Evolutionary conservation across 2,888 invertebrate species (phyloP).

Genomic region (Euproctis similis): DNA sequence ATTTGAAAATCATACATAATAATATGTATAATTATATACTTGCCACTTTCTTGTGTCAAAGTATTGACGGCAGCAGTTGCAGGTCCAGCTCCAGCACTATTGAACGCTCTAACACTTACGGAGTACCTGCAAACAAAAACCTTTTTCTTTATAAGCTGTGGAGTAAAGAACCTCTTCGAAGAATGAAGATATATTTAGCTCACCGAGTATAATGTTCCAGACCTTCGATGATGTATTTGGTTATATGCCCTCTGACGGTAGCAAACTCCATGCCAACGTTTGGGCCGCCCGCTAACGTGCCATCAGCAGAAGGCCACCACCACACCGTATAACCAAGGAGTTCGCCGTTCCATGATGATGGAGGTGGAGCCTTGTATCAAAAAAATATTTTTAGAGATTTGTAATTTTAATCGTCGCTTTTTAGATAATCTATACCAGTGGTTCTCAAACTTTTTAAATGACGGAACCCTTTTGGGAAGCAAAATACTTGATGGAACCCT

Average conservation of each 20-base stretch:
- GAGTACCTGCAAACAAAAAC: constrained; percentile 79
- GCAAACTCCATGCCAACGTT: constrained; percentile 74
- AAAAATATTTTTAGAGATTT: not conserved
- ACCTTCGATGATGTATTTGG: constrained; percentile 81
- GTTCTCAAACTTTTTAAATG: too few species aligned
- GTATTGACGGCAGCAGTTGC: constrained; percentile 84
- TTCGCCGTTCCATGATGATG: constrained; percentile 84
- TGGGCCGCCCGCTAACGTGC: constrained; percentile 48
- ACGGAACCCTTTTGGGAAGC: too few species aligned
- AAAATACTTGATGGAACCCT: too few species aligned
- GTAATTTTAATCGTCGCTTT: too few species aligned
- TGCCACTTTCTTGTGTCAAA: constrained; percentile 89
- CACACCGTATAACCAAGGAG: constrained; percentile 85
- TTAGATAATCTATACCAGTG: too few species aligned
- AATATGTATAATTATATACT: too few species aligned
- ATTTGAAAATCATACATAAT: too few species aligned
- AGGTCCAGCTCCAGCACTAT: constrained; percentile 89
- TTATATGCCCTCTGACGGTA: constrained; percentile 83
- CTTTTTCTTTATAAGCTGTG: too few species aligned
- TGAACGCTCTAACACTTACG: constrained; percentile 89
- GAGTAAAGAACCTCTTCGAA: too few species aligned
- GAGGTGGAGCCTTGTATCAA: constrained; percentile 77
- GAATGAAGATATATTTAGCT: too few species aligned
- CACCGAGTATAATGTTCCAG: constrained; percentile 86
- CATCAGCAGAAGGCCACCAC: constrained; percentile 75